Percentiles rank a stretch among this genome's conserved stretches.
phyloP scores from a whole-genome alignment of 1,140 invertebrate genomes.

The Camponotus vicinus region DNA sequence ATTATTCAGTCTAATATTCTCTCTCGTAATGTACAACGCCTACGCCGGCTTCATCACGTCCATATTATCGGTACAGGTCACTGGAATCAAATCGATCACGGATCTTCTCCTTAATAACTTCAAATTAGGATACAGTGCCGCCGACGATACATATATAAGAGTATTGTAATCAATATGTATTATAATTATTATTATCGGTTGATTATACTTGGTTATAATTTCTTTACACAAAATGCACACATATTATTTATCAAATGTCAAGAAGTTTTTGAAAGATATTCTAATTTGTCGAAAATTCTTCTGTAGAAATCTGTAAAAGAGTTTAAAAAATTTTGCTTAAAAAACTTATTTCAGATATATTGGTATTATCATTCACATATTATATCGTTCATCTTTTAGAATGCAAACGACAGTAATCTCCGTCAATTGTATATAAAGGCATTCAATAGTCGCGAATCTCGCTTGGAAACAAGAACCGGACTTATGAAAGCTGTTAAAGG shows the following conservation, averaged over 20 bases:
- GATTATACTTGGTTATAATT: background rate
- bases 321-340: background rate
- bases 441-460: slow-evolving; percentile 81
- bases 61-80: slow-evolving; percentile 88
- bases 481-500: slow-evolving; percentile 81
- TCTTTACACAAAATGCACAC: no score
- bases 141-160: slow-evolving; percentile 83
- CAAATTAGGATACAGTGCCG: slow-evolving; percentile 87
- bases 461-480: slow-evolving; percentile 80
- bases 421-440: slow-evolving; percentile 84
- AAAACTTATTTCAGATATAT: background rate
- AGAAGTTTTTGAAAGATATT: no score
- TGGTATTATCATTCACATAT: background rate
- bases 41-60: slow-evolving; percentile 89
- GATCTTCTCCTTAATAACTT: slow-evolving; percentile 88
- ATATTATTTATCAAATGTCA: no score
- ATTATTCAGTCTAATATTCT: slow-evolving; percentile 87
- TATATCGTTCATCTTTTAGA: slow-evolving; percentile 69
- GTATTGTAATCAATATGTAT: slow-evolving; percentile 66
- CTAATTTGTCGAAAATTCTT: no score
- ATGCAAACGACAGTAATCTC: slow-evolving; percentile 82
- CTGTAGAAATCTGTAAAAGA: background rate
- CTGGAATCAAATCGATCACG: slow-evolving; percentile 86
- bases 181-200: background rate
- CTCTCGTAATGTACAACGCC: slow-evolving; percentile 88